Evolutionary conservation across 2,113 vertebrate genomes (phyloP).

Genomic region (Herpetotheres cachinnans): DNA sequence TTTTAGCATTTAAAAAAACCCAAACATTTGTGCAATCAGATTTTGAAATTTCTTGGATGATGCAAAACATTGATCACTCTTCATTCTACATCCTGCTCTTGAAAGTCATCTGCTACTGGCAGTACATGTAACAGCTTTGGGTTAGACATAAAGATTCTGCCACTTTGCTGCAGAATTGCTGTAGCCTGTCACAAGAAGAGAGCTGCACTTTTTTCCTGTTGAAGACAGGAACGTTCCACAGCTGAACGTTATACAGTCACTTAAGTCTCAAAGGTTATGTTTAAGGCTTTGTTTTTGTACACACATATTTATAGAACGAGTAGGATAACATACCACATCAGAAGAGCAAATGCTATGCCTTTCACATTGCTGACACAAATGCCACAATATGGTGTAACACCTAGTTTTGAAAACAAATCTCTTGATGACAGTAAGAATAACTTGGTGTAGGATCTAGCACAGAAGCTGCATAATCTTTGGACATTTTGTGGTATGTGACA

Average conservation of each 20-base stretch:
- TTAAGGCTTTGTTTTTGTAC: background rate
- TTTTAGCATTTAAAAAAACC: background rate
- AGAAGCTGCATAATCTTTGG: background rate
- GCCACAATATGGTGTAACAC: background rate
- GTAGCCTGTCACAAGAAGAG: background rate
- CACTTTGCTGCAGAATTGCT: background rate
- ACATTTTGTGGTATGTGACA: background rate
- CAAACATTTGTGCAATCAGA: background rate
- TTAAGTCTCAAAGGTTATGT: background rate
- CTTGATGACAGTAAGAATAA: background rate
- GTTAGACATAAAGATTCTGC: background rate
- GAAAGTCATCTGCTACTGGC: background rate
- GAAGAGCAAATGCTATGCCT: background rate
- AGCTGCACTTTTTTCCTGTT: background rate
- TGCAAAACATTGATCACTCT: background rate
- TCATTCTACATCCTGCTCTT: background rate
- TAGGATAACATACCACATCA: background rate
- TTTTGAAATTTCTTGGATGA: background rate
- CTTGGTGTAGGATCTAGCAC: background rate
- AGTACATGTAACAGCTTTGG: background rate
- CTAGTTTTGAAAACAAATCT: constrained; percentile 8
- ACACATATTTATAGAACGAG: background rate
- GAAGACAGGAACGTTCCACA: background rate
- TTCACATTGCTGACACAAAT: background rate
- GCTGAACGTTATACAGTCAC: background rate